Percentiles rank a stretch among this genome's conserved stretches.
Evolutionary conservation across 2,797 vertebrate species (phyloP).

Genomic region (Spinibarbus caldwelli): DNA sequence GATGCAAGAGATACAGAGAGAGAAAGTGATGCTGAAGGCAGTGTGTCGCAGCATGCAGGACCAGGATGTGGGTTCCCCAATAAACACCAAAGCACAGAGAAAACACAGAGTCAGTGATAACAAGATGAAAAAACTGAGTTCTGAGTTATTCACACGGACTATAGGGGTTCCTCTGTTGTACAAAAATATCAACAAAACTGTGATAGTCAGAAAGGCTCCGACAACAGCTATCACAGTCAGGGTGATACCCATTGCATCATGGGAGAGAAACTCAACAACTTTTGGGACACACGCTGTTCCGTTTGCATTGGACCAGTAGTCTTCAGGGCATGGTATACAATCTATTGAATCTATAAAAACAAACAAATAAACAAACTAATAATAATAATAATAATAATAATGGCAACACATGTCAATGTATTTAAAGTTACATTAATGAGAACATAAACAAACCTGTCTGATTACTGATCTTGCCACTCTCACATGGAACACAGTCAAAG

Average conservation of each 20-base stretch:
- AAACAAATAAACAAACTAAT: not conserved
- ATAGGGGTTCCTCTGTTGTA: conserved; percentile 59
- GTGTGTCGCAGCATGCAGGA: conserved; percentile 66
- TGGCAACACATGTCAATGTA: not conserved
- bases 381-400: not conserved
- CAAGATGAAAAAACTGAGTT: conserved; percentile 65
- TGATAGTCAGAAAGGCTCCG: conserved; percentile 57
- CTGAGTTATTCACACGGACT: conserved; percentile 64
- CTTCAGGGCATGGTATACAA: conserved; percentile 60
- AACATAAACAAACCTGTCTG: conserved; percentile 59
- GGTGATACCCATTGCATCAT: conserved; percentile 62
- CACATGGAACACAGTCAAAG: conserved; percentile 71
- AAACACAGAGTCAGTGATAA: conserved; percentile 61
- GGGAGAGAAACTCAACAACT: conserved; percentile 58
- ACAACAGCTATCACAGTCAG: conserved; percentile 57
- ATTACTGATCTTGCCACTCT: conserved; percentile 67
- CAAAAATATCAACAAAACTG: conserved; percentile 59
- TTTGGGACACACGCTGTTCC: conserved; percentile 62
- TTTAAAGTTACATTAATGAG: not conserved
- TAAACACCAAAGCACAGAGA: conserved; percentile 62
- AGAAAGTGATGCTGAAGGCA: conserved; percentile 63
- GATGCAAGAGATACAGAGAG: conserved; percentile 63
- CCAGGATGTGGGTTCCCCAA: conserved; percentile 63
- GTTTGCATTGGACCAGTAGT: conserved; percentile 60
- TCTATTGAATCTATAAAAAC: conserved; percentile 62